These are phyloP conservation scores for zebrafish (Danio rerio) DNA, from an alignment of 2,113 vertebrate genomes.

Conservation along the genomic window DNA sequence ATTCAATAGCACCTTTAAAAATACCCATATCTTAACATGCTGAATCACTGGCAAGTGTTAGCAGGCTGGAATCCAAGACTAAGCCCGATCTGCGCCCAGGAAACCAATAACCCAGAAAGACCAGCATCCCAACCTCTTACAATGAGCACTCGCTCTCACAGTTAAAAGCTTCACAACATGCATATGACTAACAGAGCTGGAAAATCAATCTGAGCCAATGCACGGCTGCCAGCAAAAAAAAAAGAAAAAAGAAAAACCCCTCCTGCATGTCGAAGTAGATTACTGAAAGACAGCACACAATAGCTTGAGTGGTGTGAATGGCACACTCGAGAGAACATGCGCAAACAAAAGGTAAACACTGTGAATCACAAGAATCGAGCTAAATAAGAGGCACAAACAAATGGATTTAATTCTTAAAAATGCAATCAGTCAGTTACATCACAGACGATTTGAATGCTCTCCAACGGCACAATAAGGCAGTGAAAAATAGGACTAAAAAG, in stretches of 20 bases:
- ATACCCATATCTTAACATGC: background rate
- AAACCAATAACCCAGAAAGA: constrained; percentile 13
- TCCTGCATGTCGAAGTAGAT: constrained; percentile 27
- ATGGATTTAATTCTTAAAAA: background rate
- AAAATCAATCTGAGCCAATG: constrained; percentile 38
- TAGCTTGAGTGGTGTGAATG: constrained; percentile 20
- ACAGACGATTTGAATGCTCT: background rate
- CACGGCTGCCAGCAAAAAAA: background rate
- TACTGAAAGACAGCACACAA: constrained; percentile 19
- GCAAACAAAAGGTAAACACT: background rate
- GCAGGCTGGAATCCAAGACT: background rate
- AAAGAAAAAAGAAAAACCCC: constrained; percentile 7
- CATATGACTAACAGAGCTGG: constrained; percentile 14
- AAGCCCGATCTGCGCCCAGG: background rate
- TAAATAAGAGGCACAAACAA: background rate
- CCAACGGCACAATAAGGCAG: background rate
- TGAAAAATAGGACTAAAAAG: background rate
- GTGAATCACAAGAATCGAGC: background rate
- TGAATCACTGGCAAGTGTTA: background rate
- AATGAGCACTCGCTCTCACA: background rate
- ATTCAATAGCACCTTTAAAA: no score
- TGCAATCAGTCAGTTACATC: background rate
- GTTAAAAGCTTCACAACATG: constrained; percentile 39
- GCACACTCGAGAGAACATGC: constrained; percentile 8
- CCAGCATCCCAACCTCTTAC: constrained; percentile 2